Evolutionary conservation across 2,113 vertebrate species (phyloP).

Genomic region (Syngnathus typhle): DNA sequence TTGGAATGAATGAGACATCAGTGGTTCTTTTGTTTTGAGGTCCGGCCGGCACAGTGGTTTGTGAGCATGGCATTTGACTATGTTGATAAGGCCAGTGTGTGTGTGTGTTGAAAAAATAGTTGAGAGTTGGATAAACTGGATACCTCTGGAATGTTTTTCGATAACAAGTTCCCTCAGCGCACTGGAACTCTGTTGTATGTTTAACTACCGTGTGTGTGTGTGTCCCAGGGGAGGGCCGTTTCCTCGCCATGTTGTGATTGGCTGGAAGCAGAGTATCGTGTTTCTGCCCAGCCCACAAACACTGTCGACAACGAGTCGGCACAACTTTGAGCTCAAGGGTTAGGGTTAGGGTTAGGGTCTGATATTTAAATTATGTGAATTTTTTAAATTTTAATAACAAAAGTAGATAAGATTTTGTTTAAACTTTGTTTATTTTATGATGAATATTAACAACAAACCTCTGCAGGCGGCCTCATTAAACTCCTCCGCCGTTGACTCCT

Average conservation of each 20-base stretch:
- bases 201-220: conserved; percentile 16
- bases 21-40: conserved; percentile 25
- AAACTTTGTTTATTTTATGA: no score
- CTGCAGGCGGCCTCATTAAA: conserved; percentile 53
- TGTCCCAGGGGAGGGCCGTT: conserved; percentile 6
- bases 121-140: conserved; percentile 22
- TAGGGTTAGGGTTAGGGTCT: no score
- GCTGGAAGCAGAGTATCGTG: conserved; percentile 7
- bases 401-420: no score
- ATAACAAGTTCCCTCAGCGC: conserved; percentile 47
- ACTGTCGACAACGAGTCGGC: no score
- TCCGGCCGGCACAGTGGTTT: conserved; percentile 36
- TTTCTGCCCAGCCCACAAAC: conserved; percentile 1
- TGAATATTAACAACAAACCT: no score
- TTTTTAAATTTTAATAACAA: no score
- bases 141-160: conserved; percentile 50
- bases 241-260: conserved; percentile 16
- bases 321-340: no score
- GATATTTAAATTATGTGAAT: no score
- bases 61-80: conserved; percentile 49
- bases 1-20: neutral
- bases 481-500: conserved; percentile 26
- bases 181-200: conserved; percentile 28
- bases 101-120: conserved; percentile 26
- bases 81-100: conserved; percentile 48